Evolutionary conservation across 1,140 invertebrate species (phyloP), one percentile per base, ranked within the genome.

Genomic region (Bombus turneri): DNA sequence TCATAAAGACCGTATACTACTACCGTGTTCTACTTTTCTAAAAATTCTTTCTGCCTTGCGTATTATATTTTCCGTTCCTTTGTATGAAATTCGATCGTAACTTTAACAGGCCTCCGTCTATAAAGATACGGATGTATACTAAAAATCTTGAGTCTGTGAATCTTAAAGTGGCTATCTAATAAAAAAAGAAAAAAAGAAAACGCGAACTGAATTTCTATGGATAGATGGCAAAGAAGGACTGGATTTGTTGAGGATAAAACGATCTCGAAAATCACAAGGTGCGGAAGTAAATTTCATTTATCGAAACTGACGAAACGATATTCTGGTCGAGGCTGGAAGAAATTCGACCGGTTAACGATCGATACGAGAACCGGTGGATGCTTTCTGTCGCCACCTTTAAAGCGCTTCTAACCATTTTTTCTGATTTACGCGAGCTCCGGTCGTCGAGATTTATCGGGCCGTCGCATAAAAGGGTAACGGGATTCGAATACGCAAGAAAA

Each of bases 401-500:
- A 84, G 76, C 62, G 76, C 22, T 79, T 62, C 66, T 4, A n/a
- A 47, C 66, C 76, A 84, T 84, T 79, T 84, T 84, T 84, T 84
- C 66, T 57, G 81, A 83, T 83, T 83, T 83, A 83, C 81, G 64
- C 37, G 62, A 69, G 28, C 28, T 1, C 10, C 62, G n/a, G 3
- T 64, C 74, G 62, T 39, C 31, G 13, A 31, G 81, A 83, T 68
- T 83, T 83, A 83, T 83, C 22, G 62, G 28, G 6, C 10, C 66
- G 22, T 43, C 66, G 53, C 39, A 12, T 79, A 53, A 72, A 84
- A 79, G 47, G 72, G 47, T 78, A 84, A 78, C 47, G 66, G 47
- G 31, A 66, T 41, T 83, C 62, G 73, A 83, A 69, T 84, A 41
- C 64, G 64, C 25, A 34, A 66, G 53, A 57, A 69, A 69, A 47